Evolutionary conservation across 2,797 vertebrate genomes (phyloP), one percentile per base, ranked within the genome.

Genomic region (Diplodus sargus): DNA sequence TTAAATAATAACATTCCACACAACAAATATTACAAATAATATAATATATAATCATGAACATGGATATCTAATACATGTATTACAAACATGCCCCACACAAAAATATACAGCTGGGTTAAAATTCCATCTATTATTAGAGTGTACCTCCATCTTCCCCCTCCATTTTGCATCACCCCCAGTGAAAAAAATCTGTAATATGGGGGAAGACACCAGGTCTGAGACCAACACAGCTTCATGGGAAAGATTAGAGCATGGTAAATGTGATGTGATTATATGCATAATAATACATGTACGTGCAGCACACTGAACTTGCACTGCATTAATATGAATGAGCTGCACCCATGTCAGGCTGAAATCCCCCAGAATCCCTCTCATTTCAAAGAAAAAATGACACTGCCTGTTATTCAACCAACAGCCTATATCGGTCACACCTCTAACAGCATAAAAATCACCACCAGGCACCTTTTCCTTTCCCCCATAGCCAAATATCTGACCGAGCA

Each of bases 71-170:
- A 58, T n/a, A n/a, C 18, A 8, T 4, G 2, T 16, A 58, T 23
- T 42, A 60, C 48, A 72, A 63, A 34, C 22, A 63, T 73, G 15
- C 23, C 59, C 43, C 20, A 39, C 6, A 20, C 61, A 66, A 74
- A 73, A 2, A 82, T 48, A 70, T 18, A 74, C 45, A 79, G 60
- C 67, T 72, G 62, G 67, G 62, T 80, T 79, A 52, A 83, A 85
- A 83, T 17, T 82, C 78, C 61, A 79, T 80, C 81, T 88, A 76
- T 81, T 86, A 82, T 88, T 82, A 78, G 83, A 77, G 74, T 89
- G 77, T 85, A 92, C 87, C 87, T 90, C 88, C 90, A 91, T 88
- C 61, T 90, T 82, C 76, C 85, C 87, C 91, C 90, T 91, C 90
- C 89, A 92, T 92, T 93, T 94, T 90, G 84, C 62, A 83, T 74